Conservation (phyloP, 2,888 invertebrate genomes). For the Callyntrura guangdongensis region DNA sequence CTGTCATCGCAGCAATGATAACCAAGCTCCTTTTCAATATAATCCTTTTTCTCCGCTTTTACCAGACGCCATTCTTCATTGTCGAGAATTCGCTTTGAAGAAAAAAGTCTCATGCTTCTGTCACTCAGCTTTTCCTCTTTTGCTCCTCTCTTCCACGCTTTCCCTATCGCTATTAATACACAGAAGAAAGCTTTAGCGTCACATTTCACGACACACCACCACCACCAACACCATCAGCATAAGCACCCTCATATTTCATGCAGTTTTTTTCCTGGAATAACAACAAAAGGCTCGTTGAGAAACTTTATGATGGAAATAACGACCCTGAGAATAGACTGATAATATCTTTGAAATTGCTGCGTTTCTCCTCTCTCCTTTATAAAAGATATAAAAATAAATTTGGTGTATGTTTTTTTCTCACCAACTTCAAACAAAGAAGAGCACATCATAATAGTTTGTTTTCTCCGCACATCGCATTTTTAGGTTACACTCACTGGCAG, state of each 20-base stretch:
- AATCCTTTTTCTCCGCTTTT: slow-evolving; percentile 41
- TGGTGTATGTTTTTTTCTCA: neutral
- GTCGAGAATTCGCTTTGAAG: slow-evolving; percentile 24
- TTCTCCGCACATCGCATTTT: neutral
- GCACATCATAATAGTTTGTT: neutral
- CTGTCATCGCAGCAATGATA: slow-evolving; percentile 51
- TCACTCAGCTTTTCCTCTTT: slow-evolving; percentile 47
- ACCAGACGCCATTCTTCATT: neutral
- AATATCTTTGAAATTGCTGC: neutral
- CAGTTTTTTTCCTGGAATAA: neutral
- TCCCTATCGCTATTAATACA: neutral
- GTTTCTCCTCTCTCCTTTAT: neutral
- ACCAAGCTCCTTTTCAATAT: slow-evolving; percentile 41
- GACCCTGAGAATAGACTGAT: slow-evolving; percentile 18
- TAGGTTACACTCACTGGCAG: neutral
- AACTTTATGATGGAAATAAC: neutral
- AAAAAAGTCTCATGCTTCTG: slow-evolving; percentile 34
- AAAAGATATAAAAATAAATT: neutral
- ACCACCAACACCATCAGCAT: neutral
- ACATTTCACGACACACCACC: neutral
- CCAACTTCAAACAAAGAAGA: no score
- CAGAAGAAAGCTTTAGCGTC: neutral
- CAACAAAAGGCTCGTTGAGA: neutral
- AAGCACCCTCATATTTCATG: slow-evolving; percentile 40
- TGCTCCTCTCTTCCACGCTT: slow-evolving; percentile 7